Evolutionary conservation across 1,140 invertebrate genomes (phyloP).

Genomic region (Achroia grisella): DNA sequence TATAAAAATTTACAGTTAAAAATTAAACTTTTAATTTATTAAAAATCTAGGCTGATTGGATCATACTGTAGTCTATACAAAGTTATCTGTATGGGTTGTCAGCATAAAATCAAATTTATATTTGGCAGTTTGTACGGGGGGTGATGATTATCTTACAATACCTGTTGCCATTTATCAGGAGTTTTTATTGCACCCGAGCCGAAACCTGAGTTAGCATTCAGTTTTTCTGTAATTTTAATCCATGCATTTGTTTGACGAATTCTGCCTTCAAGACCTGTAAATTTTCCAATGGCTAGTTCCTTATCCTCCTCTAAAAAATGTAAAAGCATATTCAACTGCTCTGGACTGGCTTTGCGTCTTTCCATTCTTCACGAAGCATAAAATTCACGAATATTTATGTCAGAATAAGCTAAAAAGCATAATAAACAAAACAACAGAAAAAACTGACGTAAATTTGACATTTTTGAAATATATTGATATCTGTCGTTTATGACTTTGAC

Average conservation of each 20-base stretch:
- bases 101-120: conserved; percentile 2
- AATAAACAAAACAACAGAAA: no score
- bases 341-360: conserved; percentile 41
- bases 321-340: conserved; percentile 40
- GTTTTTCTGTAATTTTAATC: conserved; percentile 42
- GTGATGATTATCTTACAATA: no score
- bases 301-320: conserved; percentile 41
- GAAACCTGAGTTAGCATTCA: conserved; percentile 40
- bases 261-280: conserved; percentile 31
- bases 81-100: no score
- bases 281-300: conserved; percentile 38
- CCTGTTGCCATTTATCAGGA: conserved; percentile 46
- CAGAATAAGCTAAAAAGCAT: no score
- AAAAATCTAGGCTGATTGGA: no score
- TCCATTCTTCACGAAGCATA: no score
- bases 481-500: no score
- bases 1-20: not conserved
- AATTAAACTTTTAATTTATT: no score
- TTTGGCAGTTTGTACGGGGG: not conserved
- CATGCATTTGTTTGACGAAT: conserved; percentile 38
- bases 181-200: conserved; percentile 41
- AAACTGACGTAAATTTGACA: no score
- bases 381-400: no score
- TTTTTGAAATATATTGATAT: no score
- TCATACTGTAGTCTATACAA: no score